Conservation (phyloP, 1,140 invertebrate species). For the Mya arenaria region DNA sequence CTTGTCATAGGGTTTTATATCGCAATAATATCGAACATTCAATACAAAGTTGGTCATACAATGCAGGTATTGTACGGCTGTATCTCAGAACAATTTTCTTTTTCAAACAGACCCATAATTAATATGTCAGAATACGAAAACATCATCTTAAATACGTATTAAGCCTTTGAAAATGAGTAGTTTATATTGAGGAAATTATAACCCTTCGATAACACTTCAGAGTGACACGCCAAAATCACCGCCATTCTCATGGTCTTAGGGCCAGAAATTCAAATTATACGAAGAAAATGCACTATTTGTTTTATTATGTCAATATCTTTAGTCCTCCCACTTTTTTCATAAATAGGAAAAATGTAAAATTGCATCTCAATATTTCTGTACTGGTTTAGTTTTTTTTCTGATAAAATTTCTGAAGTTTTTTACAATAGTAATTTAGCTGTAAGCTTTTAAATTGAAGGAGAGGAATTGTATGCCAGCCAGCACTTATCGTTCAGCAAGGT, state of each 20-base stretch:
- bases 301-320: too few relatives aligned
- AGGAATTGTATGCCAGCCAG: background rate
- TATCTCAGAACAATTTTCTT: conserved; percentile 43
- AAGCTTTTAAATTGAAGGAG: background rate
- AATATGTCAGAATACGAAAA: conserved; percentile 53
- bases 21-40: conserved; percentile 5
- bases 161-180: conserved; percentile 34
- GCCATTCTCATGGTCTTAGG: background rate
- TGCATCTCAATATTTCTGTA: too few relatives aligned
- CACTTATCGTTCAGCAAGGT: conserved; percentile 6
- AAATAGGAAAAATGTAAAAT: too few relatives aligned
- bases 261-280: background rate
- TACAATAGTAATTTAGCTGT: too few relatives aligned
- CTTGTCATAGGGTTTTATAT: conserved; percentile 40
- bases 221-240: background rate
- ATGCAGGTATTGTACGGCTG: conserved; percentile 27
- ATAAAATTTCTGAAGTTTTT: too few relatives aligned
- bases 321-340: too few relatives aligned
- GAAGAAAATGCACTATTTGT: too few relatives aligned
- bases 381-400: too few relatives aligned
- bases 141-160: conserved; percentile 28
- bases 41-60: conserved; percentile 8
- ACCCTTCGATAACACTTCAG: conserved; percentile 17
- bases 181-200: conserved; percentile 22
- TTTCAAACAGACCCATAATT: conserved; percentile 51